A percentile compares a stretch with the other conserved stretches of the same genome.
phyloP scores from a whole-genome alignment of 2,797 vertebrate species.

The Cuculus canorus region DNA sequence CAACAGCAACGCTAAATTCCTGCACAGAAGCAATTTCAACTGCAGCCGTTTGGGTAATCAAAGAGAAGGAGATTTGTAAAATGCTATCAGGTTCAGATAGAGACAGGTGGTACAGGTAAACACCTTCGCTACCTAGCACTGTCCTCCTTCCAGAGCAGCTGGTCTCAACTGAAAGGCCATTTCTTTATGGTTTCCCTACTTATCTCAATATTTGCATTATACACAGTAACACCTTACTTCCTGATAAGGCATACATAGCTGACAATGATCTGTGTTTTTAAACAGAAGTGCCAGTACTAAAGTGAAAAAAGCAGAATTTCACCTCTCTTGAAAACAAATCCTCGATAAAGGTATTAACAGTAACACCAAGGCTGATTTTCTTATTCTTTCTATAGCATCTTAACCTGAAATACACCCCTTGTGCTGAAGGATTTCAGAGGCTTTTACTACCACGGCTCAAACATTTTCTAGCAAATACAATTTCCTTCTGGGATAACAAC shows the following conservation, averaged over 20 bases:
- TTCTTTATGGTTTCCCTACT: slow-evolving; percentile 32
- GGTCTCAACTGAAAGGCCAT: slow-evolving; percentile 25
- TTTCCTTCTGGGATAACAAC: neutral
- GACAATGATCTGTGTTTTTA: neutral
- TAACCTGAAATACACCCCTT: neutral
- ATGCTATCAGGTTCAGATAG: slow-evolving; percentile 53
- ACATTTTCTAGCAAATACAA: neutral
- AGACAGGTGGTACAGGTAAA: slow-evolving; percentile 70
- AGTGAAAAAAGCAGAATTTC: neutral
- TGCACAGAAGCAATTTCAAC: slow-evolving; percentile 27
- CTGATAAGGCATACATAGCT: neutral
- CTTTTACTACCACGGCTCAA: neutral
- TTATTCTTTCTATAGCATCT: neutral
- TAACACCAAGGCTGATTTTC: neutral
- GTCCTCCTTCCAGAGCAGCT: slow-evolving; percentile 65
- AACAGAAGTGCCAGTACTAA: neutral
- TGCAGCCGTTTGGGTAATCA: slow-evolving; percentile 53
- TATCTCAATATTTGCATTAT: slow-evolving; percentile 44
- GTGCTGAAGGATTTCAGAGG: neutral
- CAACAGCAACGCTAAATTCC: slow-evolving; percentile 25
- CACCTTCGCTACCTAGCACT: slow-evolving; percentile 59
- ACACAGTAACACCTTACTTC: slow-evolving; percentile 11
- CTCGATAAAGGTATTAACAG: neutral
- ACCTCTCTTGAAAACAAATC: neutral
- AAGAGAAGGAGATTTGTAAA: slow-evolving; percentile 68